Percentiles rank a stretch among this genome's conserved stretches.
Conservation (phyloP, 2,888 invertebrate genomes). For the Stictocephala bisonia region DNA sequence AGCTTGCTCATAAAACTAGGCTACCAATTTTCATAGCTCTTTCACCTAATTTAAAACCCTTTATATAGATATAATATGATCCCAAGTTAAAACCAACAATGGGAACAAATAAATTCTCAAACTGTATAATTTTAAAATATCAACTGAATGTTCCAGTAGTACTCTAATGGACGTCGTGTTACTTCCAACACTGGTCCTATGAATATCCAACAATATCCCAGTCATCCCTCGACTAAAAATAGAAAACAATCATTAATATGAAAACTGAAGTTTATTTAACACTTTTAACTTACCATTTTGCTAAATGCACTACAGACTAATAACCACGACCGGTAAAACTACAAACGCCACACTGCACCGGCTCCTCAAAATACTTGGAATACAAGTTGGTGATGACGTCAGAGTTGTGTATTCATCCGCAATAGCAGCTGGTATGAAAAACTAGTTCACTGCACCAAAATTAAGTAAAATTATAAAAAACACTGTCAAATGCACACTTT, state of each 20-base stretch:
- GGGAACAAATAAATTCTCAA: too few species aligned
- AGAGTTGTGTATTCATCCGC: constrained; percentile 57
- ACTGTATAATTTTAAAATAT: too few species aligned
- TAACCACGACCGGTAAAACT: constrained; percentile 56
- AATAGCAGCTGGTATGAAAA: constrained; percentile 34
- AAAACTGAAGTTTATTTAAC: neutral
- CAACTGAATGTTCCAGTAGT: too few species aligned
- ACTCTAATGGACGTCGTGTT: constrained; percentile 19
- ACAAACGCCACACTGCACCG: constrained; percentile 57
- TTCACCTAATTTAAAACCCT: neutral
- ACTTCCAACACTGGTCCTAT: neutral
- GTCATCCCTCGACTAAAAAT: neutral
- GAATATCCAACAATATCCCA: constrained; percentile 1
- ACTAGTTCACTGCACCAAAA: constrained; percentile 41
- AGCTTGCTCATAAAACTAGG: neutral
- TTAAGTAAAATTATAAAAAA: constrained; percentile 33
- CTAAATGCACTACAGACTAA: constrained; percentile 54
- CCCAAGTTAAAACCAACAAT: too few species aligned
- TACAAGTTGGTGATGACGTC: constrained; percentile 56
- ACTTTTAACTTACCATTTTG: constrained; percentile 45
- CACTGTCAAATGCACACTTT: constrained; percentile 18
- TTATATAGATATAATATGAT: too few species aligned
- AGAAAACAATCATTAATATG: neutral
- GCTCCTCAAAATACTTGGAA: constrained; percentile 57
- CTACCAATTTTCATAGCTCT: neutral